A percentile compares a stretch with the other conserved stretches of the same genome.
Conservation (phyloP, 2,797 vertebrate genomes). For the Uromys caudimaculatus region DNA sequence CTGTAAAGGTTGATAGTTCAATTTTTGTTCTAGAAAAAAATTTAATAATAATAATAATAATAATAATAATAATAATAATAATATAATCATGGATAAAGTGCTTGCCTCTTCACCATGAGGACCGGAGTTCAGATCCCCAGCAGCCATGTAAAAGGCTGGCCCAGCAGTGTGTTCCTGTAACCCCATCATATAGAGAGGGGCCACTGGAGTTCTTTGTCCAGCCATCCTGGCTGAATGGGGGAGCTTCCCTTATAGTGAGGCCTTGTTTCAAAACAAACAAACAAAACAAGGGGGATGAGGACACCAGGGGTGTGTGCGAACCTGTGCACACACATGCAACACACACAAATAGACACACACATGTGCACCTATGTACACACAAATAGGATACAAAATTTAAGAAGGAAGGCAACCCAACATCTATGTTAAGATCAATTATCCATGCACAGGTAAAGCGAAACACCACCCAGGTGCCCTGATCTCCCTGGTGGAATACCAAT, state of each 20-base stretch:
- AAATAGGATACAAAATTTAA: background rate
- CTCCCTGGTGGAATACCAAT: constrained; percentile 76
- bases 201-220: background rate
- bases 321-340: background rate
- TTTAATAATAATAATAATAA: no score
- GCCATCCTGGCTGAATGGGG: background rate
- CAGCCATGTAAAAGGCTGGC: background rate
- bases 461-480: constrained; percentile 47
- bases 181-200: no score
- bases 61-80: no score
- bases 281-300: background rate
- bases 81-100: background rate
- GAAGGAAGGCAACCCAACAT: background rate
- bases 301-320: background rate
- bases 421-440: constrained; percentile 83
- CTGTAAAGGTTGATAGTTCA: constrained; percentile 17
- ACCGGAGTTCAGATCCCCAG: background rate
- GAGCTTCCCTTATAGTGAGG: background rate
- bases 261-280: background rate
- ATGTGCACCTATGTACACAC: background rate
- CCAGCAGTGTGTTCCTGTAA: background rate
- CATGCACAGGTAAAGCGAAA: constrained; percentile 69
- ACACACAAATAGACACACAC: background rate
- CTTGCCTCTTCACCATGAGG: background rate
- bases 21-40: constrained; percentile 17